Base-by-base conservation (phyloP, 2,797 vertebrate species). In the Sebastes vulpes region DNA sequence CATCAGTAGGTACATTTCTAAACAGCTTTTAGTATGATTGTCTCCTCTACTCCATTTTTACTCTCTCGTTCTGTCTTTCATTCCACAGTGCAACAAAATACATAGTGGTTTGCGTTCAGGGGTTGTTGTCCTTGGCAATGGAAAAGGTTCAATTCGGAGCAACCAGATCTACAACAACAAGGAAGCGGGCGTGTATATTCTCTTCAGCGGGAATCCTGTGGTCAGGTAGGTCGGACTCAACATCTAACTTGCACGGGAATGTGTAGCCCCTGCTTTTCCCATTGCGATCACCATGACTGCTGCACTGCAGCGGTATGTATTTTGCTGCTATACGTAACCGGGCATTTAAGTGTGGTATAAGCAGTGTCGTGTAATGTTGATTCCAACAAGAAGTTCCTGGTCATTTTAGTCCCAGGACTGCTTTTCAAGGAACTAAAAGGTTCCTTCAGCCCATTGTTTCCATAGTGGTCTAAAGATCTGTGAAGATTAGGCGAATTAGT, bases 121-220 rank as follows among this genome's bases (percentile, higher is more conserved):
- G 80, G 96, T 98, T 68, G 97, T 99, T 65, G 95, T 98, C 79
- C 96, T 97, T 85, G 97, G 98, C 91, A 98, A 97, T 60, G 97
- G 97, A 70, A 98, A 96, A 95, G 97, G 98, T 82, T 93, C 97
- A 91, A 97, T 98, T 94, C 96, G 96, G 74, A 98, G 97, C 95
- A 98, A 98, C 94, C 96, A 96, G 87, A 99, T 98, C 94, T 98
- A 97, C 79, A 97, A 97, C 90, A 99, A 99, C 95, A 98, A 98
- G 91, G 98, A 99, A 87, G 98, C 98, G n/a, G 98, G 97, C 75
- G 97, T 98, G 89, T 98, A 98, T 89, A 97, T 98, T 91, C 95
- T 98, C 71, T 98, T 97, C 93, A 97, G 97, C 1, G 97, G 98
- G 80, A 98, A 98, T 89, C 98, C 97, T 35, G 85, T 98, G 23